These are phyloP conservation scores for Ips nitidus DNA, from an alignment of 1,140 invertebrate species.

Conservation along the genomic window DNA sequence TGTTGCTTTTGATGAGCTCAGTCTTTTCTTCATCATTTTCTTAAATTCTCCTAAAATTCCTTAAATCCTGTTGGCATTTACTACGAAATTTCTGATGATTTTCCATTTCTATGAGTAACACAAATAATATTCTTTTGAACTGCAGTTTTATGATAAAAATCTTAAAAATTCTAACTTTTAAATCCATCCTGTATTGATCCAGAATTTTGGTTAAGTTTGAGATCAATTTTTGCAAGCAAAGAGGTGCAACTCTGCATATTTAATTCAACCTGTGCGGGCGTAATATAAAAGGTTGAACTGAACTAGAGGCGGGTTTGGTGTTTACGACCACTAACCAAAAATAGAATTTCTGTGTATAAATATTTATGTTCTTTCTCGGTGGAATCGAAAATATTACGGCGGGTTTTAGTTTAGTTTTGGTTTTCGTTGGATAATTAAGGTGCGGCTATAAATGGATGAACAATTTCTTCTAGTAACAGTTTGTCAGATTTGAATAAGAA, in stretches of 20 bases:
- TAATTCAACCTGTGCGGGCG: slow-evolving; percentile 12
- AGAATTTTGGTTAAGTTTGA: not conserved
- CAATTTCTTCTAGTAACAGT: not conserved
- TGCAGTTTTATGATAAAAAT: no score
- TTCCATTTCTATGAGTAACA: no score
- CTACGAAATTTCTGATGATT: not conserved
- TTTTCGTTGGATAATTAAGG: slow-evolving; percentile 4
- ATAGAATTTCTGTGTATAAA: slow-evolving; percentile 15
- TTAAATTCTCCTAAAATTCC: no score
- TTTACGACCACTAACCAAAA: slow-evolving; percentile 11
- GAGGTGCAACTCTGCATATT: not conserved
- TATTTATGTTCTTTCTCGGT: slow-evolving; percentile 20
- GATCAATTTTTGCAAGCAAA: not conserved
- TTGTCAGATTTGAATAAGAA: no score
- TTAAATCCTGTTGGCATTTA: not conserved
- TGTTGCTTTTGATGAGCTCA: no score
- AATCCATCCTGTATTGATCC: no score
- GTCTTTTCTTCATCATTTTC: no score
- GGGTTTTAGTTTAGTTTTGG: slow-evolving; percentile 15
- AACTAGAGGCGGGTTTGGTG: slow-evolving; percentile 1
- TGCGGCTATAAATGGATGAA: not conserved
- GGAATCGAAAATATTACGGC: slow-evolving; percentile 15
- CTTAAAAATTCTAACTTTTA: no score
- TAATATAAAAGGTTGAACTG: slow-evolving; percentile 3
- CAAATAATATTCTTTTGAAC: no score